Percentiles rank a stretch among this genome's conserved stretches.
Evolutionary conservation across 2,888 invertebrate genomes (phyloP).

Genomic region (Eristalis pertinax): DNA sequence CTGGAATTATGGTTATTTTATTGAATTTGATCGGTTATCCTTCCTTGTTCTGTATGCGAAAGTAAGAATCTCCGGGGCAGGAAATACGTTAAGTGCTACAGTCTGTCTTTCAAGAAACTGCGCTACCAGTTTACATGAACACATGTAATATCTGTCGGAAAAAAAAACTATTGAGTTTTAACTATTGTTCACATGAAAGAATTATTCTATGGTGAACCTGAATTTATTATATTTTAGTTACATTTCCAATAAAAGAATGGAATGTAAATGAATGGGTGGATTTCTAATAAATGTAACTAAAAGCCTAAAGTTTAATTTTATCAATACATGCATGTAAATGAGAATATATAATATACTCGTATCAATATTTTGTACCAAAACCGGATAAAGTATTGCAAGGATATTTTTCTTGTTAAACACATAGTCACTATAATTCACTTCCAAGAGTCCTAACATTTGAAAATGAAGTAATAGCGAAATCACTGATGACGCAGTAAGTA

Average conservation of each 20-base stretch:
- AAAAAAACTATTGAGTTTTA: too few species aligned
- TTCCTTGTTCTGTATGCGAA: conserved; percentile 12
- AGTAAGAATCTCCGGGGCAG: neutral
- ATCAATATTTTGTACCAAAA: too few species aligned
- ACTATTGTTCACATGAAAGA: too few species aligned
- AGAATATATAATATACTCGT: too few species aligned
- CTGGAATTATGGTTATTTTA: conserved; percentile 67
- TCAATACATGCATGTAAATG: neutral
- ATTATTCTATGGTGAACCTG: too few species aligned
- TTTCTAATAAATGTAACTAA: too few species aligned
- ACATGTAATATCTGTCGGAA: too few species aligned
- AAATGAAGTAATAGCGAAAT: conserved; percentile 21
- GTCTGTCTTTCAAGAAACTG: neutral
- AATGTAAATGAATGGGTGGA: too few species aligned
- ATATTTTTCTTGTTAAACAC: neutral
- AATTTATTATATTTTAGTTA: too few species aligned
- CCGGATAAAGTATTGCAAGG: too few species aligned
- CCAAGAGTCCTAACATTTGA: neutral
- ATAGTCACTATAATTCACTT: neutral
- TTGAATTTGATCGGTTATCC: conserved; percentile 65
- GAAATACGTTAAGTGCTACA: conserved; percentile 10
- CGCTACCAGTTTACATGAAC: neutral
- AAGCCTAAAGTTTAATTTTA: too few species aligned
- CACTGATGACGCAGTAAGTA: conserved; percentile 38
- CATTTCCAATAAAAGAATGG: too few species aligned